Evolutionary conservation across 2,888 invertebrate species (phyloP).

Genomic region (Eupithecia dodoneata): DNA sequence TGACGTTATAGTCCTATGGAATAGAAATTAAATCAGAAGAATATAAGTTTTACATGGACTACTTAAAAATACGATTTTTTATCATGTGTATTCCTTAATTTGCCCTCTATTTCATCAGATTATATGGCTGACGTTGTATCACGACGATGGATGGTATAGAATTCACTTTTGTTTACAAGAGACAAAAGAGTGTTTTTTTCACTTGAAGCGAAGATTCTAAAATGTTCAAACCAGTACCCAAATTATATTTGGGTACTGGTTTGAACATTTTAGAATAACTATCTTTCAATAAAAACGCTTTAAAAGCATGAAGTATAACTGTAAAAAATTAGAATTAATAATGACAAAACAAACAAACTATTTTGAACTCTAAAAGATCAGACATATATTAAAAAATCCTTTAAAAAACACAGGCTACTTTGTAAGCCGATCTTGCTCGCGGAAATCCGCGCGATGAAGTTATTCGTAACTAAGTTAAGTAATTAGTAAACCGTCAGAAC

Average conservation of each 20-base stretch:
- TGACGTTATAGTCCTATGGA: background rate
- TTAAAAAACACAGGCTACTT: background rate
- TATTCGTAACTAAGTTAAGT: conserved; percentile 8
- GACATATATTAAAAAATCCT: background rate
- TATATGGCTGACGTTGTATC: background rate
- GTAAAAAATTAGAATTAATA: background rate
- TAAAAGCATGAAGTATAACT: background rate
- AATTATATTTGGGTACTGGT: background rate
- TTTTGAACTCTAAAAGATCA: background rate
- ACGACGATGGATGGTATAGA: background rate
- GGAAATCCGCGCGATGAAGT: background rate
- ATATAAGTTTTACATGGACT: no score
- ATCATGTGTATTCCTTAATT: background rate
- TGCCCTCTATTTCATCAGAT: background rate
- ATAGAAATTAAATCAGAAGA: no score
- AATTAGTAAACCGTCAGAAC: conserved; percentile 28
- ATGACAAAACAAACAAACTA: background rate
- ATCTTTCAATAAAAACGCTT: background rate
- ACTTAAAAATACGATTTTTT: background rate
- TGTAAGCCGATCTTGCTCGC: background rate
- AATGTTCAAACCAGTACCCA: no score
- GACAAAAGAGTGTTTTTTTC: background rate
- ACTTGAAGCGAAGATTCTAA: no score
- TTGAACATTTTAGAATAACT: background rate
- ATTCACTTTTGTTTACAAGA: background rate